Conservation (phyloP, 1,140 invertebrate genomes). For the Halictus rubicundus region DNA sequence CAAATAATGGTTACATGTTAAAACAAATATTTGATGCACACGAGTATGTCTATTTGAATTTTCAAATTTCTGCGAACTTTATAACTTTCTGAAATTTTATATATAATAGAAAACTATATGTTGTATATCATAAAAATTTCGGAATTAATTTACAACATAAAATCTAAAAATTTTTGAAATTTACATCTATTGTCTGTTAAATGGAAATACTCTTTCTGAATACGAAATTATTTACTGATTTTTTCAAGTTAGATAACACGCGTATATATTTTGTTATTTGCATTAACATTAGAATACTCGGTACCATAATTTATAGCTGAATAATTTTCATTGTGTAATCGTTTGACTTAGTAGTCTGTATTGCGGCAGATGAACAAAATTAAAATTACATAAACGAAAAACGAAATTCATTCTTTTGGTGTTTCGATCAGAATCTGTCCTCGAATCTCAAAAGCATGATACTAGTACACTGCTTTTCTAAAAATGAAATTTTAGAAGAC, state of each 20-base stretch:
- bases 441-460: conserved; percentile 75
- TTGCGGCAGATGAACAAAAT: conserved; percentile 80
- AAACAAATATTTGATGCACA: background rate
- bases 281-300: conserved; percentile 23
- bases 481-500: conserved; percentile 63
- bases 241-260: background rate
- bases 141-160: background rate
- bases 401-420: conserved; percentile 72
- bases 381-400: conserved; percentile 77
- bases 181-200: background rate
- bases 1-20: conserved; percentile 56
- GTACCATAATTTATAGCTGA: conserved; percentile 67
- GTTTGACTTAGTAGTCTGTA: conserved; percentile 74
- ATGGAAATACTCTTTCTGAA: conserved; percentile 8
- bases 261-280: background rate
- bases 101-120: background rate
- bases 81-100: background rate
- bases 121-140: background rate
- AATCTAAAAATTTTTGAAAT: background rate
- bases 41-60: conserved; percentile 13
- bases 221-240: conserved; percentile 12
- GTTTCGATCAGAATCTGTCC: conserved; percentile 65
- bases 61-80: conserved; percentile 3
- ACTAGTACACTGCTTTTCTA: conserved; percentile 59
- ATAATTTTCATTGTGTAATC: conserved; percentile 76